These are phyloP conservation scores for Anaspis maculata DNA, from an alignment of 2,888 invertebrate species.

Conservation along the genomic window DNA sequence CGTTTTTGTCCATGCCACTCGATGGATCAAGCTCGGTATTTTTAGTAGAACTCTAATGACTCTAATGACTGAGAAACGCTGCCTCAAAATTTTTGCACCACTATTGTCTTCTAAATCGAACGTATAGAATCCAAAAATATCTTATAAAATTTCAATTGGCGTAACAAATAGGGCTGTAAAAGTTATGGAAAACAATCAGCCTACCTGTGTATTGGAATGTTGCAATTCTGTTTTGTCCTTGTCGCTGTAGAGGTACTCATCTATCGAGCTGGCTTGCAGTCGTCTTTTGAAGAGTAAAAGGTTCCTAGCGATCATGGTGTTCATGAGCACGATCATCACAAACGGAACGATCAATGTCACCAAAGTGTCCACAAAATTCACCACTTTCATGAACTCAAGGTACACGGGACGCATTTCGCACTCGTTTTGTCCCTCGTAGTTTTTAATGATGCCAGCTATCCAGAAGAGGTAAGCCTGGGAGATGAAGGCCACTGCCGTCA, in stretches of 20 bases:
- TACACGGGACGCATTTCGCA: constrained; percentile 48
- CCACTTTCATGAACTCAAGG: constrained; percentile 45
- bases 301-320: constrained; percentile 52
- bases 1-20: too few relatives aligned
- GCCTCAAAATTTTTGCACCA: too few relatives aligned
- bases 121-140: too few relatives aligned
- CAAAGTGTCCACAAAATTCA: constrained; percentile 54
- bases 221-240: constrained; percentile 40
- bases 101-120: too few relatives aligned
- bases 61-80: too few relatives aligned
- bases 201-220: constrained; percentile 38
- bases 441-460: constrained; percentile 34
- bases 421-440: constrained; percentile 25
- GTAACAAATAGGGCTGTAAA: too few relatives aligned
- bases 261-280: constrained; percentile 36
- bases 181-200: too few relatives aligned
- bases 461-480: constrained; percentile 35
- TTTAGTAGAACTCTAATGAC: too few relatives aligned
- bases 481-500: constrained; percentile 41
- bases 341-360: constrained; percentile 54
- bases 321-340: constrained; percentile 53
- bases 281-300: constrained; percentile 43
- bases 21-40: too few relatives aligned
- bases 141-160: too few relatives aligned
- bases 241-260: constrained; percentile 29